These are phyloP conservation scores for Netelia fuscicornis DNA, from an alignment of 2,888 invertebrate species.

Conservation along the genomic window DNA sequence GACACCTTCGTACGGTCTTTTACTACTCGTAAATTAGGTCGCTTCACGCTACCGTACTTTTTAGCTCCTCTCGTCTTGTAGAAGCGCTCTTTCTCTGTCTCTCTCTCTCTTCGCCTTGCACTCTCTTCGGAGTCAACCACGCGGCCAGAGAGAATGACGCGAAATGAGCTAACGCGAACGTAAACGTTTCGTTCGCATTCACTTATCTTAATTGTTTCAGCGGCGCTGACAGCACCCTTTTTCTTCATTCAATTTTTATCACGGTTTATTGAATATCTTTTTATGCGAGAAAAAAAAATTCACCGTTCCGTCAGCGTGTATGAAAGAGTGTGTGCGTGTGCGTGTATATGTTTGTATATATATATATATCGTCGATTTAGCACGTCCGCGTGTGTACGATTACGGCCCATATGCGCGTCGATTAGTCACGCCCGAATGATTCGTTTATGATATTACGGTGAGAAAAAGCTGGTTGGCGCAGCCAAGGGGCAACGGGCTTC, in stretches of 20 bases:
- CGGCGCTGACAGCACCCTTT: not conserved
- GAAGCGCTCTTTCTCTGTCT: constrained; percentile 32
- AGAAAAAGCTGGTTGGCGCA: constrained; percentile 34
- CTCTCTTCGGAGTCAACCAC: constrained; percentile 23
- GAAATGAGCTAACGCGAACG: constrained; percentile 38
- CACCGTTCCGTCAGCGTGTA: too few species aligned
- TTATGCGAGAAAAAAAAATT: too few species aligned
- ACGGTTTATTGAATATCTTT: not conserved
- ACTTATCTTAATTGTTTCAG: constrained; percentile 55
- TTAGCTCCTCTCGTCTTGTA: constrained; percentile 57
- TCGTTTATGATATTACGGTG: constrained; percentile 11
- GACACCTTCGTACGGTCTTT: constrained; percentile 63
- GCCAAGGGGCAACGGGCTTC: not conserved
- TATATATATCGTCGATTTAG: not conserved
- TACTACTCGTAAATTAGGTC: constrained; percentile 69
- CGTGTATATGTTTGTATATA: not conserved
- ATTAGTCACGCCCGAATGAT: not conserved
- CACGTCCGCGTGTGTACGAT: not conserved
- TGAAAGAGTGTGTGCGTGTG: not conserved
- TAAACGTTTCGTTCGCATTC: constrained; percentile 48
- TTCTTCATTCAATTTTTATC: constrained; percentile 2
- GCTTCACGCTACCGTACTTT: constrained; percentile 67
- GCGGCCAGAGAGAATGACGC: constrained; percentile 37
- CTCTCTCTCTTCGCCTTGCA: constrained; percentile 11
- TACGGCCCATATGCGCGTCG: not conserved